Base-by-base conservation (phyloP, 2,888 invertebrate genomes). In the Mamestra brassicae region DNA sequence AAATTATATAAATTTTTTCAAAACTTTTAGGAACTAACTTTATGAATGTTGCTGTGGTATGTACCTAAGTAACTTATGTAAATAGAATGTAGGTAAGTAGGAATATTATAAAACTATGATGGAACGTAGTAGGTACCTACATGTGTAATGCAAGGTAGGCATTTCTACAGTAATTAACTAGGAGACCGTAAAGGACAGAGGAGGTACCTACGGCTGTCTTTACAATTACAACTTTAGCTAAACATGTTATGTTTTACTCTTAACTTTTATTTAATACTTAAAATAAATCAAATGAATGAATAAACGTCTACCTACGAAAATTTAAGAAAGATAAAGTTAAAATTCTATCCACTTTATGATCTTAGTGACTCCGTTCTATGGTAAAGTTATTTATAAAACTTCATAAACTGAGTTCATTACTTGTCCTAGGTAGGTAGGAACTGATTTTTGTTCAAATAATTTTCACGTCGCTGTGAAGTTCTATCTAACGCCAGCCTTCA, bases 1-100 rank as follows among this genome's bases (percentile, higher is more conserved):
- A 76, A 71, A 80, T 67, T 75, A 65, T 78, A 71, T 66, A 26
- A 71, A 73, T 50, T 71, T 42, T 61, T 73, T 60, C 15, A 62
- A 87, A 87, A 83, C 55, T 80, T 84, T 84, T 80, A 66, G 67
- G 68, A 85, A 74, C 64, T 78, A 86, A 76, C 64, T 80, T 74
- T 74, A 71, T 54, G 54, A 74, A 70, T 77, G 54, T 73, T 77
- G 54, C 69, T 77, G 62, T 71, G 61, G 55, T 73, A 38, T 3
- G 38, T 38, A 38, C 38, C 38, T 38, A 38, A 4, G 1, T 42
- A 42, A 42, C 42, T 0, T 74, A 71, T 1, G 58, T 74, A 71
- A 61, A 73, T 71, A 66, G 61, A 57, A 55, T 69, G 50, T 70
- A 81, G 17, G 11, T 71, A 10, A 8, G 13, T 63, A 38, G 2